Evolutionary conservation across 1,140 invertebrate species (phyloP).

Genomic region (Leptinotarsa defecta): DNA sequence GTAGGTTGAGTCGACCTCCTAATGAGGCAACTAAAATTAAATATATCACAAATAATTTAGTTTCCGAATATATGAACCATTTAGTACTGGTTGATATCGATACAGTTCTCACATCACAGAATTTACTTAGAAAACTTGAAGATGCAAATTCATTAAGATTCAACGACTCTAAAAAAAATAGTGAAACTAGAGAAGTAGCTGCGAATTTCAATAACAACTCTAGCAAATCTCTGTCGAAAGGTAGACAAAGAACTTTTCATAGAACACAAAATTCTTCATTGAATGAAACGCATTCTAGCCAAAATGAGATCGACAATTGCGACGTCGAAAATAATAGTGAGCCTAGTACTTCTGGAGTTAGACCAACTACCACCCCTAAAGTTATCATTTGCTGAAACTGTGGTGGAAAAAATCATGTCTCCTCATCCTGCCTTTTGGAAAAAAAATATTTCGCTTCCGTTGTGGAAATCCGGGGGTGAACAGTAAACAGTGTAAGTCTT

Average conservation of each 20-base stretch:
- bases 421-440: too few relatives aligned
- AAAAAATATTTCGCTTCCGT: too few relatives aligned
- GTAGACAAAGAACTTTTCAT: not conserved
- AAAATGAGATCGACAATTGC: too few relatives aligned
- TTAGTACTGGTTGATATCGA: too few relatives aligned
- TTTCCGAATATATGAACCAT: too few relatives aligned
- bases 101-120: not conserved
- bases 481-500: too few relatives aligned
- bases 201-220: not conserved
- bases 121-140: not conserved
- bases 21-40: not conserved
- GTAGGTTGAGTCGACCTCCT: not conserved
- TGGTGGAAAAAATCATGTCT: not conserved
- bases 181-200: not conserved
- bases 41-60: slow-evolving; percentile 11
- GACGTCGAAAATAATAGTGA: not conserved
- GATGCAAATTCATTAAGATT: not conserved
- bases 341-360: not conserved
- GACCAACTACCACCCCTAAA: not conserved
- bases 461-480: too few relatives aligned
- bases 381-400: not conserved
- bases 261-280: not conserved
- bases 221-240: not conserved
- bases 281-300: not conserved
- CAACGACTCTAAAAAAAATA: not conserved